Evolutionary conservation across 2,888 invertebrate genomes (phyloP).

Genomic region (Bursaphelenchus okinawaensis): DNA sequence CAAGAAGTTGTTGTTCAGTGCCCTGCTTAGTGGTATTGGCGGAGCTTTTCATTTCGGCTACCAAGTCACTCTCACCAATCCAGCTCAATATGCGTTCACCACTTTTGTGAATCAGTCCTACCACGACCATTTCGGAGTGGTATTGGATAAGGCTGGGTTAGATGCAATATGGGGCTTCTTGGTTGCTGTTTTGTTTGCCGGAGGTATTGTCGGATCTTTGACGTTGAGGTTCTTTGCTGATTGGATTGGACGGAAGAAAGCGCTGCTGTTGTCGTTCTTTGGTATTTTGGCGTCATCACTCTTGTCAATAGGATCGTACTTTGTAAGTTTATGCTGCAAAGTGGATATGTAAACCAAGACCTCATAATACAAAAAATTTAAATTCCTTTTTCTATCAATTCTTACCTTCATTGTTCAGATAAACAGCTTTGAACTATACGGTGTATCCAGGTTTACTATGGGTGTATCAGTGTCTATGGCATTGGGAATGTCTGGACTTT

Average conservation of each 20-base stretch:
- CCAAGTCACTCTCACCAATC: constrained; percentile 45
- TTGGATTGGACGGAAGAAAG: constrained; percentile 37
- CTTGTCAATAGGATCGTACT: constrained; percentile 34
- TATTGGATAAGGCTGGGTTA: background rate
- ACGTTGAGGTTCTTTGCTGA: constrained; percentile 23
- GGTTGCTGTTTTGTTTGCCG: constrained; percentile 44
- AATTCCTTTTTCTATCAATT: background rate
- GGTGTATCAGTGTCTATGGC: constrained; percentile 38
- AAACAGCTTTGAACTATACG: constrained; percentile 38
- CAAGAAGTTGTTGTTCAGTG: constrained; percentile 12
- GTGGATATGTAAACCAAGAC: too few species aligned
- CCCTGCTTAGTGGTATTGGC: constrained; percentile 28
- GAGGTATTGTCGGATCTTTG: constrained; percentile 36
- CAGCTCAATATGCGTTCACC: constrained; percentile 40
- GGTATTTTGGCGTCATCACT: constrained; percentile 29
- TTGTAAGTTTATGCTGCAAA: constrained; percentile 36
- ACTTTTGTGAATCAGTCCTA: constrained; percentile 37
- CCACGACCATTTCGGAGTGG: constrained; percentile 20
- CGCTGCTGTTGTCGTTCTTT: constrained; percentile 34
- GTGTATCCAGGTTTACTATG: constrained; percentile 33
- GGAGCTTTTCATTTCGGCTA: constrained; percentile 48
- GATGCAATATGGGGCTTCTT: constrained; percentile 41
- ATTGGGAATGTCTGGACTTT: constrained; percentile 30
- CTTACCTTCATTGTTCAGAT: constrained; percentile 22
- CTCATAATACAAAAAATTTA: background rate